These are phyloP conservation scores for Zaprionus africanus DNA, from an alignment of 1,140 invertebrate species.

Conservation along the genomic window DNA sequence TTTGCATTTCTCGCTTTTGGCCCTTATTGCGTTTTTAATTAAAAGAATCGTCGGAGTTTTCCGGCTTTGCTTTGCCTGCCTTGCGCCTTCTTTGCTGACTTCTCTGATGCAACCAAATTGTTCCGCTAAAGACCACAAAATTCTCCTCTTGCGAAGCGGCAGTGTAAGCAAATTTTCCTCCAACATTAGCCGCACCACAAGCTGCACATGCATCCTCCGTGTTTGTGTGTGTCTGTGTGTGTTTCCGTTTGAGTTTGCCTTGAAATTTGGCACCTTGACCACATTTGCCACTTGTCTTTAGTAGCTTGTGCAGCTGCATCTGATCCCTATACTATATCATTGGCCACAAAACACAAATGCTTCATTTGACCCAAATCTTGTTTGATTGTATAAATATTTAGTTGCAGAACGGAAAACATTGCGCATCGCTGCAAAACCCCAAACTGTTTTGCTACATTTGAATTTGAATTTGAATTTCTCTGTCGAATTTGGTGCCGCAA, in stretches of 20 bases:
- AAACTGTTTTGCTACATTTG: slow-evolving; percentile 20
- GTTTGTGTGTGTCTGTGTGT: slow-evolving; percentile 22
- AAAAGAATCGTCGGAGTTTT: slow-evolving; percentile 26
- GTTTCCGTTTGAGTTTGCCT: slow-evolving; percentile 26
- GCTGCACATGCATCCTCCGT: slow-evolving; percentile 26
- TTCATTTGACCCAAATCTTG: slow-evolving; percentile 64
- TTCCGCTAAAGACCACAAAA: slow-evolving; percentile 50
- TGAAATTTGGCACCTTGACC: slow-evolving; percentile 51
- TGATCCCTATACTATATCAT: slow-evolving; percentile 38
- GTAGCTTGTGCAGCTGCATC: slow-evolving; percentile 8
- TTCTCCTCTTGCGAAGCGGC: slow-evolving; percentile 41
- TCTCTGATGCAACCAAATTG: slow-evolving; percentile 20
- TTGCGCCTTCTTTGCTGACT: neutral
- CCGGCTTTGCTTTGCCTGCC: slow-evolving; percentile 19
- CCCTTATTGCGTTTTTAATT: slow-evolving; percentile 47
- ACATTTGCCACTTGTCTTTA: slow-evolving; percentile 35
- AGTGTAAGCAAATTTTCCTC: slow-evolving; percentile 54
- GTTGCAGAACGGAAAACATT: slow-evolving; percentile 19
- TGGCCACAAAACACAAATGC: slow-evolving; percentile 71
- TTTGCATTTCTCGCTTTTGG: slow-evolving; percentile 24
- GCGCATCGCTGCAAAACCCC: slow-evolving; percentile 7
- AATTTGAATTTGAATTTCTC: slow-evolving; percentile 16
- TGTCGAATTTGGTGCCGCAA: neutral
- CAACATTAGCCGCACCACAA: slow-evolving; percentile 59
- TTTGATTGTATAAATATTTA: slow-evolving; percentile 74